Percentiles rank a stretch among this genome's conserved stretches.
phyloP scores from a whole-genome alignment of 2,888 invertebrate genomes.

The Tenthredo scrophulariae region DNA sequence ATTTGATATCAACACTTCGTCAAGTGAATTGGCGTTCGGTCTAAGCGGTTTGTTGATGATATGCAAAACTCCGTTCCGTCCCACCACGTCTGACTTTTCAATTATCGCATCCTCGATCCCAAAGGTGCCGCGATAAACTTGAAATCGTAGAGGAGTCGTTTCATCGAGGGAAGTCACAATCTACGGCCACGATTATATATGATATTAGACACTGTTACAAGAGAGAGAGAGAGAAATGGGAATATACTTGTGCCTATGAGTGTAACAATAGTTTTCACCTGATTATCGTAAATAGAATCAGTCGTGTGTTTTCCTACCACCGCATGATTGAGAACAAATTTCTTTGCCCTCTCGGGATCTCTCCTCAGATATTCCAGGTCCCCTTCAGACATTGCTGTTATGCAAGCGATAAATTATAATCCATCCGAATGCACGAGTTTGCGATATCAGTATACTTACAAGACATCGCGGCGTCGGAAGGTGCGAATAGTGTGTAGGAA shows the following conservation, averaged over 20 bases:
- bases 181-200: constrained; percentile 58
- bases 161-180: constrained; percentile 74
- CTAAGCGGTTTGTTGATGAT: constrained; percentile 78
- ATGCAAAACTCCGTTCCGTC: constrained; percentile 79
- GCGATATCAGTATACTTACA: constrained; percentile 64
- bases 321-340: constrained; percentile 77
- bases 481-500: constrained; percentile 78
- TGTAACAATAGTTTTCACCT: constrained; percentile 63
- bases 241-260: neutral
- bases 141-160: constrained; percentile 75
- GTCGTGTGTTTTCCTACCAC: constrained; percentile 75
- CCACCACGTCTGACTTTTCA: constrained; percentile 75
- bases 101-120: constrained; percentile 79
- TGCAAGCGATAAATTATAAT: neutral
- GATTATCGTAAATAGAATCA: constrained; percentile 76
- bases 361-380: constrained; percentile 68
- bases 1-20: constrained; percentile 75
- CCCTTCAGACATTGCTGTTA: constrained; percentile 69
- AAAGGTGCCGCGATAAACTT: constrained; percentile 77
- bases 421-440: neutral
- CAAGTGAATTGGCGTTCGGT: constrained; percentile 75
- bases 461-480: constrained; percentile 78
- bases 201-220: constrained; percentile 55
- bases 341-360: constrained; percentile 71
- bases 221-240: neutral